These are phyloP conservation scores for Diuraphis noxia DNA, from an alignment of 1,140 invertebrate species.

Conservation along the genomic window DNA sequence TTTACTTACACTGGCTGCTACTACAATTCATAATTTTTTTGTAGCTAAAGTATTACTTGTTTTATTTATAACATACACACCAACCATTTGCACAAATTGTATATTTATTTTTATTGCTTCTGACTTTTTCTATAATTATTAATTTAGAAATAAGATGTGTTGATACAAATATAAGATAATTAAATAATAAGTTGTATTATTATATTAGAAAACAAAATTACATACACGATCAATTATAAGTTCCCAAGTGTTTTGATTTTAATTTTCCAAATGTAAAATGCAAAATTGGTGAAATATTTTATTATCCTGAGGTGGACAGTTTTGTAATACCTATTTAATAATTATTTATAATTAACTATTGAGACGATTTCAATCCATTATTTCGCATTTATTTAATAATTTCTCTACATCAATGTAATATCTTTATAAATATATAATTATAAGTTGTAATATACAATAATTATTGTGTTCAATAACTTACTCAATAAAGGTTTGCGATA, in stretches of 20 bases:
- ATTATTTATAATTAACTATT: conserved; percentile 45
- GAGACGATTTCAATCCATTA: conserved; percentile 31
- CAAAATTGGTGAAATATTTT: conserved; percentile 46
- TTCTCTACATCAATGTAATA: background rate
- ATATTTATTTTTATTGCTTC: conserved; percentile 9
- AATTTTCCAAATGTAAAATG: conserved; percentile 22
- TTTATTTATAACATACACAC: background rate
- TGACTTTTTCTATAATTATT: conserved; percentile 12
- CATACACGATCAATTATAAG: conserved; percentile 19
- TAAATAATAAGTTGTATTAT: conserved; percentile 35
- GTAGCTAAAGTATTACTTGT: background rate
- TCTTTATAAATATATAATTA: background rate
- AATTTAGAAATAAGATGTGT: conserved; percentile 40
- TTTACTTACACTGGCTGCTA: background rate
- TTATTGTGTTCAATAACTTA: background rate
- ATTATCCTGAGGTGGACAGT: conserved; percentile 33
- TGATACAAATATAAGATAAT: conserved; percentile 9
- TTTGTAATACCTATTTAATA: conserved; percentile 40
- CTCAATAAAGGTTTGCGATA: too few relatives aligned
- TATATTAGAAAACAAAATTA: conserved; percentile 32
- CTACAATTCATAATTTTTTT: background rate
- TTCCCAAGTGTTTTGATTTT: conserved; percentile 24
- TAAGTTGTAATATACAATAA: background rate
- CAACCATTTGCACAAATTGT: background rate
- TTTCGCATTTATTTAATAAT: conserved; percentile 12